These are phyloP conservation scores for Pseudopodoces humilis DNA, from an alignment of 2,113 vertebrate species.

Conservation along the genomic window DNA sequence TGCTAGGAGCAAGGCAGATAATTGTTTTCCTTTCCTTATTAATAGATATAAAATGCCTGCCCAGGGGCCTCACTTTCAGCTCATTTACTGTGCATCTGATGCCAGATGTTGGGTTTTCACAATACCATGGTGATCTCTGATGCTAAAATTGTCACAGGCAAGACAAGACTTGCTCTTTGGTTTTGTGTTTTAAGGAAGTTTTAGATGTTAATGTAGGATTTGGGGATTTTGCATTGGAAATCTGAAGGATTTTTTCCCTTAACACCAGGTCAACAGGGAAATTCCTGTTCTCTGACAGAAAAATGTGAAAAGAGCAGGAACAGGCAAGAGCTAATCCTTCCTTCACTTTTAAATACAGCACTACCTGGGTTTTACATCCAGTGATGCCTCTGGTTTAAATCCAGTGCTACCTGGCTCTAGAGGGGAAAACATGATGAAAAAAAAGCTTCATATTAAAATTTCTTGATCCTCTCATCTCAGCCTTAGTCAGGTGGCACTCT, in stretches of 20 bases:
- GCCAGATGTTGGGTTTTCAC: conserved; percentile 58
- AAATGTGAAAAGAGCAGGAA: background rate
- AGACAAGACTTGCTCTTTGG: background rate
- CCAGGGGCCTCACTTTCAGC: conserved; percentile 27
- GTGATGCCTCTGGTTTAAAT: background rate
- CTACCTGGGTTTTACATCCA: background rate
- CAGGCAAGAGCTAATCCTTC: background rate
- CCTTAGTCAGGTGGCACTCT: background rate
- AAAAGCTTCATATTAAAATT: background rate
- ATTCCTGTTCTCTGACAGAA: background rate
- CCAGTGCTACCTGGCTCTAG: background rate
- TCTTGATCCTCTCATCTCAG: background rate
- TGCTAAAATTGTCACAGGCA: background rate
- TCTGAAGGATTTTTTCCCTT: background rate
- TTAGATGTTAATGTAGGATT: background rate
- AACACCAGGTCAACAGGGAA: background rate
- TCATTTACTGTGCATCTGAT: background rate
- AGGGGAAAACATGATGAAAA: background rate
- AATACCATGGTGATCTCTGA: conserved; percentile 35
- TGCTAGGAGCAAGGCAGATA: conserved; percentile 7
- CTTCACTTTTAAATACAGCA: background rate
- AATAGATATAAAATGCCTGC: conserved; percentile 33
- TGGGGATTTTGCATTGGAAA: background rate
- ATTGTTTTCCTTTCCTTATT: conserved; percentile 50
- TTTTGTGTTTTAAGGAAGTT: background rate